phyloP scores from a whole-genome alignment of 1,140 invertebrate genomes.

The Tenebrio molitor region DNA sequence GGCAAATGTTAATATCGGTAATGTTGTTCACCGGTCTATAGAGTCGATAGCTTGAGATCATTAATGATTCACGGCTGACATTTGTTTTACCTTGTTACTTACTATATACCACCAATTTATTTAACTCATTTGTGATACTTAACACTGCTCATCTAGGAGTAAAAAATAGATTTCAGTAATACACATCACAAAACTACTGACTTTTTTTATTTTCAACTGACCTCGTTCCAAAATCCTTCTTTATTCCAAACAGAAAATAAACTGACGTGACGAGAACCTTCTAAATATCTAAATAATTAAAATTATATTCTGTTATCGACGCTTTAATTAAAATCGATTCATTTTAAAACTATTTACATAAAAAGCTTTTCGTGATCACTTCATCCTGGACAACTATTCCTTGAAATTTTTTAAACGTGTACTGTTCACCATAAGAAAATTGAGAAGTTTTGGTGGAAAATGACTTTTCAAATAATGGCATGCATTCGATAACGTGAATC shows the following conservation, averaged over 20 bases:
- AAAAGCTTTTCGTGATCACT: too few species aligned
- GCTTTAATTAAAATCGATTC: too few species aligned
- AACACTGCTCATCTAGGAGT: slow-evolving; percentile 62
- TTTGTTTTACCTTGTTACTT: slow-evolving; percentile 49
- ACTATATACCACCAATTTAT: slow-evolving; percentile 53
- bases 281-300: not conserved
- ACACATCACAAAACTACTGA: slow-evolving; percentile 50
- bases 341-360: too few species aligned
- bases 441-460: too few species aligned
- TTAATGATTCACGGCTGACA: slow-evolving; percentile 48
- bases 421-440: too few species aligned
- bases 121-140: slow-evolving; percentile 61
- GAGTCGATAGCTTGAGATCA: slow-evolving; percentile 50
- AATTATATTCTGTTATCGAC: too few species aligned
- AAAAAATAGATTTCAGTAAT: slow-evolving; percentile 60
- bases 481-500: too few species aligned
- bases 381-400: too few species aligned
- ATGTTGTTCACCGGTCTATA: slow-evolving; percentile 45
- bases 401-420: too few species aligned
- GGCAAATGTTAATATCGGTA: slow-evolving; percentile 30
- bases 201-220: not conserved
- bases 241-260: too few species aligned
- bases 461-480: too few species aligned
- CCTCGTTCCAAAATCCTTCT: not conserved
- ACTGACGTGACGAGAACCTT: too few species aligned